Base-by-base conservation (phyloP, 2,888 invertebrate genomes). In the Masnerella sp. region DNA sequence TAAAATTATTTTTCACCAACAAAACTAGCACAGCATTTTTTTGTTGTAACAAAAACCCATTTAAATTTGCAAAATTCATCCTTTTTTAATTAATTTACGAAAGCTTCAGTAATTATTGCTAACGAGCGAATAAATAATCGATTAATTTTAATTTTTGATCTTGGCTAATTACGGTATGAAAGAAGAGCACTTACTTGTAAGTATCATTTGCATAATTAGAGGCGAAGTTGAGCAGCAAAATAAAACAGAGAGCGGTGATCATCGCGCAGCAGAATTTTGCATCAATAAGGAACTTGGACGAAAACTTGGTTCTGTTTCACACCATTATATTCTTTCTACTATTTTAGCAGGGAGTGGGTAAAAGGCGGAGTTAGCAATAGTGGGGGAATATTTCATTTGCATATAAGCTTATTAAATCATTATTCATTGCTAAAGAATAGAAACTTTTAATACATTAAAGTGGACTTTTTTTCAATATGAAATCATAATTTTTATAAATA, bases 291-390 rank as follows among this genome's bases (percentile, higher is more conserved):
- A 45, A 65, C 75, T 65, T 62, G 73, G 68, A 74, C 52, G 56
- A 49, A 76, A 62, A 70, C 61, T 62, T 52, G 64, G 47, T 72
- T 67, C 64, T 51, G 71, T 73, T 76, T 54, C 74, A 58, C 72
- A 76, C 36, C 56, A 69, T 77, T 81, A 80, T 80, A 80, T 82
- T 69, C 67, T 76, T 75, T 62, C 43, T 42, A 67, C 38, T 22
- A 43, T 75, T 64, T 45, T 67, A 56, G n/a, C 8, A 22, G 70
- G 58, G 72, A 70, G 69, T 49, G 61, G 74, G 61, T 30, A 59
- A 36, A 43, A 54, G 73, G 49, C 75, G 76, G 69, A 65, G 72
- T 42, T 28, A 32, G n/a, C 15, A 5, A 15, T 7, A 47, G 51
- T 30, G 67, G 72, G 62, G 40, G 14, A n/a, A n/a, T 7, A 7